Conservation (phyloP, 2,888 invertebrate species). For the Stenodera caucasica region DNA sequence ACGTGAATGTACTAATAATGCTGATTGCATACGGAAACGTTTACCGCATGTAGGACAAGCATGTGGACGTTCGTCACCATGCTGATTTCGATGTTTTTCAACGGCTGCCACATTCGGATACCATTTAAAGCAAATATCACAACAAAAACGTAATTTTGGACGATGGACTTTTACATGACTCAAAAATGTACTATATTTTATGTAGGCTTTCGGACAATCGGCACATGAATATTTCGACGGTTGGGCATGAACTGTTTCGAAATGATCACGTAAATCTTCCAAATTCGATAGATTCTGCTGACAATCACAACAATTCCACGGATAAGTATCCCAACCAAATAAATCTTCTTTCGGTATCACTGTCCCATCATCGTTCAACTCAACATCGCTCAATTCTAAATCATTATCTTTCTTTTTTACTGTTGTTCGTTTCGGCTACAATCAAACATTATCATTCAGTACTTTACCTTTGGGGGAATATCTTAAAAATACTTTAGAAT, state of each 20-base stretch:
- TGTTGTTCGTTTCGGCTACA: slow-evolving; percentile 13
- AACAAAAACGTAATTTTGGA: slow-evolving; percentile 61
- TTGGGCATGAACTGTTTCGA: slow-evolving; percentile 64
- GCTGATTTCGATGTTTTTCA: slow-evolving; percentile 57
- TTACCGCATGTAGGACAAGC: slow-evolving; percentile 61
- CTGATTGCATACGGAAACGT: slow-evolving; percentile 61
- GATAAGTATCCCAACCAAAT: slow-evolving; percentile 56
- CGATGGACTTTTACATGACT: slow-evolving; percentile 66
- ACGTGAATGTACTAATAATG: slow-evolving; percentile 59
- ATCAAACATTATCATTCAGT: neutral
- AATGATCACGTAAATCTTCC: slow-evolving; percentile 63
- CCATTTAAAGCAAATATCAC: slow-evolving; percentile 61
- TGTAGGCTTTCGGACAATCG: slow-evolving; percentile 66
- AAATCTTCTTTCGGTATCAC: slow-evolving; percentile 44
- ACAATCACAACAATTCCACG: slow-evolving; percentile 60
- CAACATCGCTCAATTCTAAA: slow-evolving; percentile 38
- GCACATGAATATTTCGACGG: slow-evolving; percentile 67
- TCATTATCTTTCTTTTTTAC: slow-evolving; percentile 27
- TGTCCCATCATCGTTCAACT: slow-evolving; percentile 50
- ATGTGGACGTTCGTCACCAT: slow-evolving; percentile 59
- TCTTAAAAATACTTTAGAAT: slow-evolving; percentile 4
- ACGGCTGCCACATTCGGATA: slow-evolving; percentile 55
- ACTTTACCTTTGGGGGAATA: no score
- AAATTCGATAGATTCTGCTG: slow-evolving; percentile 56
- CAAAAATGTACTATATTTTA: slow-evolving; percentile 65